phyloP scores from a whole-genome alignment of 1,140 invertebrate genomes.

The Apolygus lucorum region DNA sequence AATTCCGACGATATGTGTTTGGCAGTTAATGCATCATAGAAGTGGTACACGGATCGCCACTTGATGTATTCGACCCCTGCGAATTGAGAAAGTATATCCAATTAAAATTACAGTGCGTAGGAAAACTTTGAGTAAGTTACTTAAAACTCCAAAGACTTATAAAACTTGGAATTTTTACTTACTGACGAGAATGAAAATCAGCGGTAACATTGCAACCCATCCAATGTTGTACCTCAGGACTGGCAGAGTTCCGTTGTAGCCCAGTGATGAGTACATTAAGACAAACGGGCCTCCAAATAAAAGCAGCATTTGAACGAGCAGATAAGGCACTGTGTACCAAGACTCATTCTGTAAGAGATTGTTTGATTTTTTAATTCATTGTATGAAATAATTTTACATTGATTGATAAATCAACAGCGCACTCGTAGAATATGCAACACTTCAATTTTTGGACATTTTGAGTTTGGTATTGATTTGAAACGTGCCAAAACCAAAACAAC shows the following conservation, averaged over 20 bases:
- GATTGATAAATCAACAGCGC: too few relatives aligned
- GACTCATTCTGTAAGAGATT: not conserved
- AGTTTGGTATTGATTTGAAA: too few relatives aligned
- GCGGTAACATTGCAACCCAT: too few relatives aligned
- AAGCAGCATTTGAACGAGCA: not conserved
- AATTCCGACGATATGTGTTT: not conserved
- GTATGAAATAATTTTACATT: too few relatives aligned
- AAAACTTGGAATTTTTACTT: not conserved
- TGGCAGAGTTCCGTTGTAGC: not conserved
- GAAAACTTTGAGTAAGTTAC: too few relatives aligned
- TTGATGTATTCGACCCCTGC: not conserved
- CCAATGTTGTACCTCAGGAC: not conserved
- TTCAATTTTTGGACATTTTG: too few relatives aligned
- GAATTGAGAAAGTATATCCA: not conserved
- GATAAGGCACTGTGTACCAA: not conserved
- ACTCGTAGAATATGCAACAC: too few relatives aligned
- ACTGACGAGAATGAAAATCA: not conserved
- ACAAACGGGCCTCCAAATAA: not conserved
- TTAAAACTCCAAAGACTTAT: too few relatives aligned
- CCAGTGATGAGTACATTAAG: not conserved
- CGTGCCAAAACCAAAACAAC: too few relatives aligned
- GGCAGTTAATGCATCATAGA: not conserved
- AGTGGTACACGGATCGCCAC: not conserved
- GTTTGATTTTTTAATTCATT: too few relatives aligned
- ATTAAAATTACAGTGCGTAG: not conserved